Conservation (phyloP, 92 coral and sea anemone species). For the Umimayanthus kanabou region DNA sequence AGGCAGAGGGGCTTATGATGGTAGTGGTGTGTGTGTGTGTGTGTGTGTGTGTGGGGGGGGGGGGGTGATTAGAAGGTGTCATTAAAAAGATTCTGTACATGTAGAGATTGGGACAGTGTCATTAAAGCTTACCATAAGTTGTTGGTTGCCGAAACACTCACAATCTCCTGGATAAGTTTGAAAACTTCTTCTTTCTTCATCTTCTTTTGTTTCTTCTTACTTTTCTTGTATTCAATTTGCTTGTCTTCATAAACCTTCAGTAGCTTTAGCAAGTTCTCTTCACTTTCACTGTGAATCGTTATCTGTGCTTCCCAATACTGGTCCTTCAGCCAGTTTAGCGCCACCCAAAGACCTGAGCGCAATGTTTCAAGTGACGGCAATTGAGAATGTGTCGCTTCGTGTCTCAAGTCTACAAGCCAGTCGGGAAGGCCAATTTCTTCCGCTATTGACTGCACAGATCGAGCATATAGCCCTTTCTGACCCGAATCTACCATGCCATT, state of each 20-base stretch:
- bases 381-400: conserved; percentile 87
- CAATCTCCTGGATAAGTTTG: conserved; percentile 55
- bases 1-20: no score
- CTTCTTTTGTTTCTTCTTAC: conserved; percentile 54
- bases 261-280: conserved; percentile 53
- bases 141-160: conserved; percentile 42
- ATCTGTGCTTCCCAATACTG: conserved; percentile 95
- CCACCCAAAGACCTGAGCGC: conserved; percentile 68
- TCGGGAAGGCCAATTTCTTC: conserved; percentile 97
- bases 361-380: conserved; percentile 85
- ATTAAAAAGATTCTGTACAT: no score
- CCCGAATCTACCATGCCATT: conserved; percentile 89
- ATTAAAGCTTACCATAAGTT: conserved; percentile 74
- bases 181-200: conserved; percentile 45
- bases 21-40: no score
- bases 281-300: conserved; percentile 57
- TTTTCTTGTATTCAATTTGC: conserved; percentile 20
- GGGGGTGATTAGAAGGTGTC: no score
- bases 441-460: conserved; percentile 93
- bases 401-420: conserved; percentile 96
- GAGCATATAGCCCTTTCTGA: conserved; percentile 91
- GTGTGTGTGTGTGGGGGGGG: no score
- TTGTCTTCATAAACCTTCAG: conserved; percentile 50
- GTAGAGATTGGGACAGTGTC: neutral
- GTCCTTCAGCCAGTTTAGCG: conserved; percentile 78